Conservation (phyloP, 2,888 invertebrate genomes). For the Phalangium opilio region DNA sequence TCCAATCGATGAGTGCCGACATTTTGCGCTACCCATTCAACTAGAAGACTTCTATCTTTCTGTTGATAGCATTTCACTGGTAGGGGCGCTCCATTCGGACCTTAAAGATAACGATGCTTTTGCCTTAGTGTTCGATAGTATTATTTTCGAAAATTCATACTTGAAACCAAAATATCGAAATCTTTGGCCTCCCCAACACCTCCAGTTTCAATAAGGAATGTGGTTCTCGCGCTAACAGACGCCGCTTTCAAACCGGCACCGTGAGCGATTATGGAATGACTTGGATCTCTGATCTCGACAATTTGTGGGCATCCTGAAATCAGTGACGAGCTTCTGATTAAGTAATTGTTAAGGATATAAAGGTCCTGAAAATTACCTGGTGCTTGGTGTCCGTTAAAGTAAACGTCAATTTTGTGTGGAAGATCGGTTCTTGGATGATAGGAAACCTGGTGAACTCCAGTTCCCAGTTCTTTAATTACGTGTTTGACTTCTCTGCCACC, state of each 20-base stretch:
- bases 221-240: conserved; percentile 60
- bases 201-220: conserved; percentile 74
- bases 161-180: conserved; percentile 78
- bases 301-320: conserved; percentile 40
- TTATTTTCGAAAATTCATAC: conserved; percentile 27
- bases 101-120: conserved; percentile 6
- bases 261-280: conserved; percentile 55
- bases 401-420: conserved; percentile 67
- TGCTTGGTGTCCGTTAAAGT: conserved; percentile 67
- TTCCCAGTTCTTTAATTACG: conserved; percentile 52
- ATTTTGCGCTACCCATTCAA: conserved; percentile 67
- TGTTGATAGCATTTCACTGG: conserved; percentile 90
- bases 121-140: background rate
- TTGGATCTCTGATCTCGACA: conserved; percentile 43
- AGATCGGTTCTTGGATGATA: conserved; percentile 78
- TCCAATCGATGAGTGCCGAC: conserved; percentile 40
- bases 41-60: conserved; percentile 82
- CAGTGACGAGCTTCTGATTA: background rate
- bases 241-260: conserved; percentile 74
- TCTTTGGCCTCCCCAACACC: conserved; percentile 45
- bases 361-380: conserved; percentile 26
- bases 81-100: conserved; percentile 36
- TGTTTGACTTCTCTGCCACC: conserved; percentile 68
- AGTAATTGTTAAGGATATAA: background rate
- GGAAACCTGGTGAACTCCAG: conserved; percentile 60